phyloP scores from a whole-genome alignment of 1,140 invertebrate genomes.

The Pissodes strobi region DNA sequence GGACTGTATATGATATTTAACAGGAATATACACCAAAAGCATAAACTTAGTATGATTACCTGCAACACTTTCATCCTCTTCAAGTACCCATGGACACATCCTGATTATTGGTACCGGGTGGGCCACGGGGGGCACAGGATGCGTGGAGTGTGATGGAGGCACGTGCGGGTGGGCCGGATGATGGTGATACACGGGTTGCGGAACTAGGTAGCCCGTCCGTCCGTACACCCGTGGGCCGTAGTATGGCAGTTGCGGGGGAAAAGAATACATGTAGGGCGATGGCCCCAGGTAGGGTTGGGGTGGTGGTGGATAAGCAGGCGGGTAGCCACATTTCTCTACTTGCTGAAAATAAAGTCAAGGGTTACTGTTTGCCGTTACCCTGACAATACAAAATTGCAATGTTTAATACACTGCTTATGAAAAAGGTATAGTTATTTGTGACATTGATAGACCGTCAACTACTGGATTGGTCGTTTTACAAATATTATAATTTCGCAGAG shows the following conservation, averaged over 20 bases:
- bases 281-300: slow-evolving; percentile 40
- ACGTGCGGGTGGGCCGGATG: slow-evolving; percentile 26
- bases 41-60: slow-evolving; percentile 5
- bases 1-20: background rate
- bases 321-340: slow-evolving; percentile 48
- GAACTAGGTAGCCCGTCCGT: slow-evolving; percentile 41
- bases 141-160: background rate
- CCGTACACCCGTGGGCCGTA: slow-evolving; percentile 43
- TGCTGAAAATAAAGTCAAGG: slow-evolving; percentile 40
- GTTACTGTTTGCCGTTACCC: too few species aligned
- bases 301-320: slow-evolving; percentile 40
- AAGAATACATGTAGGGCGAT: slow-evolving; percentile 46
- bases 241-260: slow-evolving; percentile 45
- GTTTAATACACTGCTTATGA: background rate
- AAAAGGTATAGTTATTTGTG: background rate
- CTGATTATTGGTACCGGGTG: slow-evolving; percentile 42
- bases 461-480: background rate
- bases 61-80: slow-evolving; percentile 47
- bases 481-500: background rate
- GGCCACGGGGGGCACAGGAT: slow-evolving; percentile 5
- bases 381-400: too few species aligned
- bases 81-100: slow-evolving; percentile 47
- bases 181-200: slow-evolving; percentile 43
- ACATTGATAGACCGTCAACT: background rate
- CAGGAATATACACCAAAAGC: background rate